Conservation (phyloP, 92 coral and sea anemone species). For the Epizoanthus scotinus region DNA sequence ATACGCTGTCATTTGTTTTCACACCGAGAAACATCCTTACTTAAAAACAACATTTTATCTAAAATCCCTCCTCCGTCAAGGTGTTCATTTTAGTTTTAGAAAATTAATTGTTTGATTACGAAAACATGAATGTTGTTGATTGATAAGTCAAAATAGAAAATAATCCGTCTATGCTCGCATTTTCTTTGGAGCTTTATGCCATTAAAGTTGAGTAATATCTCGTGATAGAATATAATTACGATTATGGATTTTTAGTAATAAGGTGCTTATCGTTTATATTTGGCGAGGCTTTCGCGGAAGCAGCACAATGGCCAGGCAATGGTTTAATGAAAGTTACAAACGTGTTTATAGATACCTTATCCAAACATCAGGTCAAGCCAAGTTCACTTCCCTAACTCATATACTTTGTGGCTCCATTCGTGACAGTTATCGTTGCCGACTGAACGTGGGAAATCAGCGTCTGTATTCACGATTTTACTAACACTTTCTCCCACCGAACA, state of each 20-base stretch:
- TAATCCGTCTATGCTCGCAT: neutral
- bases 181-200: neutral
- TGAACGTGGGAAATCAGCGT: no score
- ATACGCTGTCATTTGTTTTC: neutral
- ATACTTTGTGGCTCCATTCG: no score
- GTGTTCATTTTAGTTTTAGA: neutral
- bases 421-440: no score
- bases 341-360: constrained; percentile 4
- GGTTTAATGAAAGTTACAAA: constrained; percentile 4
- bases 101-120: neutral
- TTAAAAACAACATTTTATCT: neutral
- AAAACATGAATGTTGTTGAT: neutral
- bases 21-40: neutral
- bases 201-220: neutral
- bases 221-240: no score
- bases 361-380: constrained; percentile 4
- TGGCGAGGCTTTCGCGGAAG: neutral
- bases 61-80: neutral
- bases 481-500: no score
- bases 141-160: neutral
- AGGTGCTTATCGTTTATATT: neutral
- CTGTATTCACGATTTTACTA: no score
- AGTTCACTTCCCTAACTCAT: neutral
- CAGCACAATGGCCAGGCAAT: neutral
- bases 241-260: neutral